Evolutionary conservation across 2,113 vertebrate genomes (phyloP), one percentile per base, ranked within the genome.

Genomic region (Spea bombifrons): DNA sequence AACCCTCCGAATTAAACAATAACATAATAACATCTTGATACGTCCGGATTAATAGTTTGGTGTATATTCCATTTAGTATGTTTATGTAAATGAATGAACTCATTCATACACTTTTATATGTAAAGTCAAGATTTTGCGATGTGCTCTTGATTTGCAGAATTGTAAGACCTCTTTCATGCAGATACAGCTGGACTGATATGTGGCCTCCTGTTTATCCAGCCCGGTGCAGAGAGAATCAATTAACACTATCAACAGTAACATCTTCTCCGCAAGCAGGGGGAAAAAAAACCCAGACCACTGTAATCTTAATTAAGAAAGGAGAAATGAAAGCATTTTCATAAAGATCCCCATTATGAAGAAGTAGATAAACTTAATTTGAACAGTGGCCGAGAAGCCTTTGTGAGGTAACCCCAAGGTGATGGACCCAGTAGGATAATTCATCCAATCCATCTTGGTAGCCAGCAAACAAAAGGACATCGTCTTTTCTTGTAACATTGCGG

Each of bases 241-340:
- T 74, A 68, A 73, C 71, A 68, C 71, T 80, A 80, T 80, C 71
- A 66, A 15, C n/a, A 9, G 64, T 15, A 66, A 80, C 78, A 80
- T 80, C 78, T 73, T 53, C 45, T 74, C 52, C 16, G 71, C 73
- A 73, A 80, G 78, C 71, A 80, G 7, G 52, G 52, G 30, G 2
- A 68, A 70, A 70, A 55, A 77, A 50, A 55, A 4, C 16, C 3
- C 65, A 30, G 30, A 65, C 64, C 66, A 66, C 52, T 72, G 48
- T 30, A 74, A 73, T 67, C 78, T 80, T 74, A 80, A 80, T 80
- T 80, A 73, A 53, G 73, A 80, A 80, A 74, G 49, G 52, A 74
- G 65, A 80, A 80, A 80, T n/a, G 55, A 80, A 73, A n/a, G 75
- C 68, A 77, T 77, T 77, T 77, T 30, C 66, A 57, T 73, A 80